Evolutionary conservation across 1,140 invertebrate genomes (phyloP).

Genomic region (Trinorchestia longiramus): DNA sequence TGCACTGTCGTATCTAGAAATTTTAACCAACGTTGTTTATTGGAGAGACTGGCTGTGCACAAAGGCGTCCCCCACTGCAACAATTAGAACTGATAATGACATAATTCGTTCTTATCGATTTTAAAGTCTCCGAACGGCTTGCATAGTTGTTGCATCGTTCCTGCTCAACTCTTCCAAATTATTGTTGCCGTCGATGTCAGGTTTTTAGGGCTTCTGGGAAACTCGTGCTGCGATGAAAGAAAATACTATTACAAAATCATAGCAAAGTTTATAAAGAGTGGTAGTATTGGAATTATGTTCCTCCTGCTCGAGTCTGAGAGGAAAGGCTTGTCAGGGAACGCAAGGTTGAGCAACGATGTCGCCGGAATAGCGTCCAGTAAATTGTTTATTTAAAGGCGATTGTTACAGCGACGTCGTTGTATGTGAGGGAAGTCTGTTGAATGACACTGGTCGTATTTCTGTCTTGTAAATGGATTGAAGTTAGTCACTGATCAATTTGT

Average conservation of each 20-base stretch:
- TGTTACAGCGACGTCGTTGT: neutral
- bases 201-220: neutral
- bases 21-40: neutral
- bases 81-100: constrained; percentile 9
- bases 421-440: neutral
- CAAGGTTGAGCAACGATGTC: neutral
- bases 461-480: neutral
- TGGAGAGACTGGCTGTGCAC: neutral
- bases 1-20: neutral
- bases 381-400: neutral
- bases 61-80: neutral
- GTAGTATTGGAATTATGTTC: too few species aligned
- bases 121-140: neutral
- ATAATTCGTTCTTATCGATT: neutral
- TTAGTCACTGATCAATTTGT: neutral
- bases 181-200: neutral
- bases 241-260: too few species aligned
- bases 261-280: too few species aligned
- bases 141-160: neutral
- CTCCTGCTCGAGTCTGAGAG: neutral
- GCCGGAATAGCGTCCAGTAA: neutral
- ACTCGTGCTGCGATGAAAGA: too few species aligned
- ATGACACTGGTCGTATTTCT: neutral
- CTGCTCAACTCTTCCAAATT: neutral
- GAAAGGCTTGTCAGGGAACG: neutral